Base-by-base conservation (phyloP, 2,113 vertebrate species). In the Ceratotherium simum region DNA sequence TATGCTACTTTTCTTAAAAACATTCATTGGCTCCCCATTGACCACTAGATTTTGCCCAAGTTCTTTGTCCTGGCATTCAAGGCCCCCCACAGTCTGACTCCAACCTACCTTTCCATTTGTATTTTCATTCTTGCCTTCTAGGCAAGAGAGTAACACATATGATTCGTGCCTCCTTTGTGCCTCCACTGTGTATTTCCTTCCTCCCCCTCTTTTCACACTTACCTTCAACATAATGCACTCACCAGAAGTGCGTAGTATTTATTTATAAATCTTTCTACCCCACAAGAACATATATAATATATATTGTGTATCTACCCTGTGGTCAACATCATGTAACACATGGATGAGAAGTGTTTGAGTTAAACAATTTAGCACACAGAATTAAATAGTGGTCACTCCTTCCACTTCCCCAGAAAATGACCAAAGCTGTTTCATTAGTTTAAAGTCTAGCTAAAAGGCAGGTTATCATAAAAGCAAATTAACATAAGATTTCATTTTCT, bases 401-500 rank as follows among this genome's bases (percentile, higher is more conserved):
- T 70, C 18, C 9, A 85, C 67, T 72, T 87, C 48, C 33, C 33
- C 21, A 89, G 65, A 91, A 88, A 69, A 54, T 81, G 46, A 31
- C 82, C 54, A 33, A 60, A 56, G 65, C 20, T 54, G 23, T 42
- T 69, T 64, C 72, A 29, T 87, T 93, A 84, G 12, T 78, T 72
- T 82, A 91, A 69, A 90, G 51, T 72, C 29, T 65, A 86, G 54
- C 42, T 86, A 62, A 31, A 70, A 58, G 73, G 36, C 27, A 73
- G 65, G 42, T 83, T 83, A 92, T 87, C 39, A 90, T 31, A 76
- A 42, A 73, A 90, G 31, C 33, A 93, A 79, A 83, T 79, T 23
- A 93, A 96, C 91, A 64, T 20, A 86, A 78, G 36, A 78, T 72
- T 78, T 96, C 29, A 70, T 64, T 91, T 88, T 91, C 42, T 76